Evolutionary conservation across 2,113 vertebrate genomes (phyloP).

Genomic region (Spea multiplicata): DNA sequence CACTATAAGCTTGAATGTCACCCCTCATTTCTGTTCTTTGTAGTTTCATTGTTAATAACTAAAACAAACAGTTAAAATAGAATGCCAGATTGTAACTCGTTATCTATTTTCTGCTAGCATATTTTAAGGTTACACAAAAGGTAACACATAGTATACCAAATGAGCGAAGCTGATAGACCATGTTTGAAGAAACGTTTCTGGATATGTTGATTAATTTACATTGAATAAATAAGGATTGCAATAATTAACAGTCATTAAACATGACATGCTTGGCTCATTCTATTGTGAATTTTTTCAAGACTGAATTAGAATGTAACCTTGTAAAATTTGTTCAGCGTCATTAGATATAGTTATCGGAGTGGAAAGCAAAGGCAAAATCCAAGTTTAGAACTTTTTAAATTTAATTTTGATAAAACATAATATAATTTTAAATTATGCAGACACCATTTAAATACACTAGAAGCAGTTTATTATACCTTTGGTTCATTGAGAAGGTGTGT

Average conservation of each 20-base stretch:
- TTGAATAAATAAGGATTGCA: conserved; percentile 21
- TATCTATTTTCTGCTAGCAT: too few relatives aligned
- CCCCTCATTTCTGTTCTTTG: too few relatives aligned
- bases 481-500: neutral
- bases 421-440: neutral
- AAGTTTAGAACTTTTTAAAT: neutral
- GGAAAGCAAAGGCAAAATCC: neutral
- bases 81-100: too few relatives aligned
- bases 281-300: conserved; percentile 8
- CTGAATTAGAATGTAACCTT: conserved; percentile 15
- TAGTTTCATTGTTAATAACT: too few relatives aligned
- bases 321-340: conserved; percentile 17
- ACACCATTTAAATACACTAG: neutral
- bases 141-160: too few relatives aligned
- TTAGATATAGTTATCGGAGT: conserved; percentile 18
- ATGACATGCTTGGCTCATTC: conserved; percentile 19
- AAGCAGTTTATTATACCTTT: neutral
- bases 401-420: neutral
- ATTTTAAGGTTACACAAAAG: too few relatives aligned
- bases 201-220: too few relatives aligned
- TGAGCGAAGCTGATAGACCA: too few relatives aligned
- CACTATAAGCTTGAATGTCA: too few relatives aligned
- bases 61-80: too few relatives aligned
- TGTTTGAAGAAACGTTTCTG: too few relatives aligned
- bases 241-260: conserved; percentile 19